Base-by-base conservation (phyloP, 2,797 vertebrate genomes). In the Anguilla marmorata region DNA sequence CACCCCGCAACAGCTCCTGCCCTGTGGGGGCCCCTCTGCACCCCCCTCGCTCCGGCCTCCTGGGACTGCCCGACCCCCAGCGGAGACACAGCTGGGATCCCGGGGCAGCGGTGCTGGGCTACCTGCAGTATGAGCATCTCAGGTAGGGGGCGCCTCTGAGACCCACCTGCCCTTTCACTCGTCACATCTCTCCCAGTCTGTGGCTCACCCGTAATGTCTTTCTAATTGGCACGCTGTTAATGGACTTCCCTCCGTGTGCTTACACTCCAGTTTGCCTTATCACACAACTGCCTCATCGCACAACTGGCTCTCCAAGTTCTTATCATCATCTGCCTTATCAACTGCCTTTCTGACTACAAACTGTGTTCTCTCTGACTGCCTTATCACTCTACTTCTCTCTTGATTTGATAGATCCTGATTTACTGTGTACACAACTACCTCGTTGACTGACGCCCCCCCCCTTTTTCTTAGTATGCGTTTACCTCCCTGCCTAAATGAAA, bases 51-150 rank as follows among this genome's bases (percentile, higher is more conserved):
- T 85, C 54, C 21, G 24, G 33, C 52, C 24, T 0, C 2, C 16
- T 37, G 27, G 85, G 54, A n/a, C 69, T 27, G 3, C 88, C 37
- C 0, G 95, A 95, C 9, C 86, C 91, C 0, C 91, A 94, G 90
- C 94, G 96, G 11, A 91, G 96, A 52, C 96, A 96, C 85, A 97
- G 96, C 88, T 97, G 96, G 96, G 96, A 96, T 33, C 96, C 96
- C 0, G 94, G 92, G 0, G 90, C 92, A 87, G 92, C 92, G 0
- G 54, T 91, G 33, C 90, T 91, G 0, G 92, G 90, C 0, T 48
- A 41, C 37, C n/a, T 88, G 0, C 88, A 91, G 50, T 93, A 91
- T 50, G 86, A 88, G 5, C 93, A 93, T 7, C 88, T 93, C 92
- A 96, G 93, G 95, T 96, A 94, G 41, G 89, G 33, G 48, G 76